Evolutionary conservation across 2,113 vertebrate species (phyloP).

Genomic region (Arvicanthis niloticus): DNA sequence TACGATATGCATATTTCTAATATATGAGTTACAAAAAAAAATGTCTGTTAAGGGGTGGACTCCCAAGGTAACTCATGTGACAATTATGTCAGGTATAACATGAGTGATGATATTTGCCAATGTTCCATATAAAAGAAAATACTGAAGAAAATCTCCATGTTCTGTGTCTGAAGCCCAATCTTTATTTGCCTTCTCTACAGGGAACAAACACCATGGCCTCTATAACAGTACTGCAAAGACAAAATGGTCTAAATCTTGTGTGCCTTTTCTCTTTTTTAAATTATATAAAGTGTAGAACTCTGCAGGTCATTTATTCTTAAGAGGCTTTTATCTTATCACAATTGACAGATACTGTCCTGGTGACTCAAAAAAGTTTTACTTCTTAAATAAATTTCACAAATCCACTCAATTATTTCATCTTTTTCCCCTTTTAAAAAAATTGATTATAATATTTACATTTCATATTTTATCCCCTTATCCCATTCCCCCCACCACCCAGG

Average conservation of each 20-base stretch:
- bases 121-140: not conserved
- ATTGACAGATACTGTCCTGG: not conserved
- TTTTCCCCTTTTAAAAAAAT: too few relatives aligned
- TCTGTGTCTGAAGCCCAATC: not conserved
- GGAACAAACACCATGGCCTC: not conserved
- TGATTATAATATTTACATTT: too few relatives aligned
- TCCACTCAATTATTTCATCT: not conserved
- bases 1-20: not conserved
- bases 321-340: not conserved
- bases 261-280: not conserved
- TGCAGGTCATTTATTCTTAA: not conserved
- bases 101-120: not conserved
- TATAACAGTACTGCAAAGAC: not conserved
- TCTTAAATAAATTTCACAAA: not conserved
- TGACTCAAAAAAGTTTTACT: not conserved
- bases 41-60: not conserved
- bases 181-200: not conserved
- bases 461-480: too few relatives aligned
- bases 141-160: too few relatives aligned
- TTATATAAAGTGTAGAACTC: not conserved
- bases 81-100: not conserved
- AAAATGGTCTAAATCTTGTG: not conserved
- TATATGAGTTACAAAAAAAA: not conserved
- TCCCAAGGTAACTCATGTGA: not conserved
- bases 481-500: too few relatives aligned